phyloP scores from a whole-genome alignment of 2,888 invertebrate species.

The Pyrrhosoma nymphula region DNA sequence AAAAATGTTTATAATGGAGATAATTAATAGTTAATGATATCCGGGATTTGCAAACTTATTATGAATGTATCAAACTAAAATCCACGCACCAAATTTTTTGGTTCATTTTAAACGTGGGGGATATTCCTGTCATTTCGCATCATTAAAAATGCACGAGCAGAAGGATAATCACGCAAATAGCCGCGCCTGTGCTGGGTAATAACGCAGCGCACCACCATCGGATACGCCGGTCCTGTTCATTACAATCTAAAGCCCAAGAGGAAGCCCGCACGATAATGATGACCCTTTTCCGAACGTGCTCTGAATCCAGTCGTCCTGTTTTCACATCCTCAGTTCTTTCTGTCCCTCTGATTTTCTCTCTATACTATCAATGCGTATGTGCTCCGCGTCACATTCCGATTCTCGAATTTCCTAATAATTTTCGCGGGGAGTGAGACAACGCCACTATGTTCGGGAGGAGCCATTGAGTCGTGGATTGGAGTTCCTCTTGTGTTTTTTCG shows the following conservation, averaged over 20 bases:
- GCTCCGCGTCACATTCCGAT: neutral
- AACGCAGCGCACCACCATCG: neutral
- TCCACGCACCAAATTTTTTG: too few relatives aligned
- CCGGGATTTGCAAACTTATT: too few relatives aligned
- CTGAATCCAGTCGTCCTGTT: neutral
- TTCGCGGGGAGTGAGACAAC: neutral
- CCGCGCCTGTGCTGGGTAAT: too few relatives aligned
- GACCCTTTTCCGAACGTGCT: neutral
- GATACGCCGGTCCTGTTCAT: neutral
- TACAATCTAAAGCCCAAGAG: neutral
- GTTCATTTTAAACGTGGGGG: too few relatives aligned
- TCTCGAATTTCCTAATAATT: neutral
- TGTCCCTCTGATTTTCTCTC: neutral
- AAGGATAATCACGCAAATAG: too few relatives aligned
- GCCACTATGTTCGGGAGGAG: neutral
- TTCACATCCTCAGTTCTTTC: neutral
- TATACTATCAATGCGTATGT: neutral
- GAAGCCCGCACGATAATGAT: neutral
- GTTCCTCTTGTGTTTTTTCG: neutral
- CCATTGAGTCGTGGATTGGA: neutral
- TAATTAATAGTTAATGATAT: too few relatives aligned
- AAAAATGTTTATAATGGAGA: too few relatives aligned
- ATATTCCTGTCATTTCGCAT: too few relatives aligned
- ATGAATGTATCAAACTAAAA: too few relatives aligned
- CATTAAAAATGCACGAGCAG: too few relatives aligned